Evolutionary conservation across 2,888 invertebrate species (phyloP), one percentile per base, ranked within the genome.

Genomic region (Tuberolachnus salignus): DNA sequence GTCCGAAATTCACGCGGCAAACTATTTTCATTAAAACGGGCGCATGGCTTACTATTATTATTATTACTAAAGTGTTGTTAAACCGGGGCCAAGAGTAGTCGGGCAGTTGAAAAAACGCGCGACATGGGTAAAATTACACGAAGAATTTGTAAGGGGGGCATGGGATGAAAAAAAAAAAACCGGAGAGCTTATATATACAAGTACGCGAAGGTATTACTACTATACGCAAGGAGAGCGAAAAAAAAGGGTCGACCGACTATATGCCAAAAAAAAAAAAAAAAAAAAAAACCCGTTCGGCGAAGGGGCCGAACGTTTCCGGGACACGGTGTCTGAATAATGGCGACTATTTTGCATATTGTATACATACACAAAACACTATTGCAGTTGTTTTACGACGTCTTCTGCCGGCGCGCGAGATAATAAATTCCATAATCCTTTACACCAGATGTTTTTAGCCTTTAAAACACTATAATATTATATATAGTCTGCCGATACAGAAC

Each of bases 331-430:
- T 75, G 75, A 75, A 67, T 75, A 67, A 75, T 67, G 57, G 75
- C 11, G 57, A 42, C 78, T 69, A 49, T 51, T 78, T 69, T 69
- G 59, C 78, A 78, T 78, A 67, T 67, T 73, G 59, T 59, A 34
- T 44, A 26, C 13, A 34, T 34, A 34, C 34, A 34, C 34, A 34
- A 34, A 3, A 34, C 11, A 16, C 19, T 9, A n/a, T 53, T 42
- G 23, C 10, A 67, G 67, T 78, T 59, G 46, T 78, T 69, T 78
- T 61, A 59, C 59, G 78, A 69, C 42, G 51, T 78, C 69, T 59
- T 59, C 51, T 61, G 67, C 51, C 78, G 67, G 59, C 34, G 34
- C 3, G 75, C 26, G 3, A 19, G 74, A 59, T 51, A 59, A 59
- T 78, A 78, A 51, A 69, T 69, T 61, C 78, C 49, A 34, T 69